These are phyloP conservation scores for Merops nubicus DNA, from an alignment of 2,113 vertebrate species.

Conservation along the genomic window DNA sequence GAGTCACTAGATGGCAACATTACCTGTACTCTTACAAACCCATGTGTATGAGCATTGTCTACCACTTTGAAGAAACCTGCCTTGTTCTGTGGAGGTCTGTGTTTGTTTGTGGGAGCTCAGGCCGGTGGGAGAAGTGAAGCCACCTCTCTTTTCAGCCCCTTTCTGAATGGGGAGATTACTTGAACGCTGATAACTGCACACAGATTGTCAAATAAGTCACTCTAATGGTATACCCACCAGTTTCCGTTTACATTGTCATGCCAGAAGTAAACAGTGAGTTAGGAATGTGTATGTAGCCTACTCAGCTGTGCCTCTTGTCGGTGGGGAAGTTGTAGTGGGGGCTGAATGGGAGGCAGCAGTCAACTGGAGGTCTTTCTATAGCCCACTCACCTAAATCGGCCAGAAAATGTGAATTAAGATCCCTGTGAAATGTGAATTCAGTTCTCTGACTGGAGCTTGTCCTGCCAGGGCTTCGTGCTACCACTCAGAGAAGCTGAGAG, in stretches of 20 bases:
- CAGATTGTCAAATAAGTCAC: neutral
- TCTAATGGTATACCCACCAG: neutral
- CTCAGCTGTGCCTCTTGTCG: neutral
- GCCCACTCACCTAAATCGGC: neutral
- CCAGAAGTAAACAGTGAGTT: neutral
- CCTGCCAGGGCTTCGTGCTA: neutral
- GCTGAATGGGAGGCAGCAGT: neutral
- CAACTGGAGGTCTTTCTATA: neutral
- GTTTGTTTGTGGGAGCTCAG: neutral
- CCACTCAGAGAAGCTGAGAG: neutral
- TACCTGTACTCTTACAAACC: constrained; percentile 36
- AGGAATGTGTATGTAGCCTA: neutral
- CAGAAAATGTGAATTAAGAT: neutral
- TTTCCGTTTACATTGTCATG: neutral
- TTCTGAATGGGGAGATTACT: neutral
- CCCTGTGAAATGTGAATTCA: no score
- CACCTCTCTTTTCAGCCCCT: neutral
- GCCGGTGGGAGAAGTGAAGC: neutral
- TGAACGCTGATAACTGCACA: neutral
- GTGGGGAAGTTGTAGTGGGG: neutral
- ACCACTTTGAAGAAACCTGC: neutral
- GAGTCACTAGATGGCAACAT: constrained; percentile 61
- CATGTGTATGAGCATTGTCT: neutral
- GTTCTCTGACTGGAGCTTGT: neutral
- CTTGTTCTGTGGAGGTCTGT: neutral